Evolutionary conservation across 2,113 vertebrate species (phyloP), one percentile per base, ranked within the genome.

Genomic region (Acanthisitta chloris): DNA sequence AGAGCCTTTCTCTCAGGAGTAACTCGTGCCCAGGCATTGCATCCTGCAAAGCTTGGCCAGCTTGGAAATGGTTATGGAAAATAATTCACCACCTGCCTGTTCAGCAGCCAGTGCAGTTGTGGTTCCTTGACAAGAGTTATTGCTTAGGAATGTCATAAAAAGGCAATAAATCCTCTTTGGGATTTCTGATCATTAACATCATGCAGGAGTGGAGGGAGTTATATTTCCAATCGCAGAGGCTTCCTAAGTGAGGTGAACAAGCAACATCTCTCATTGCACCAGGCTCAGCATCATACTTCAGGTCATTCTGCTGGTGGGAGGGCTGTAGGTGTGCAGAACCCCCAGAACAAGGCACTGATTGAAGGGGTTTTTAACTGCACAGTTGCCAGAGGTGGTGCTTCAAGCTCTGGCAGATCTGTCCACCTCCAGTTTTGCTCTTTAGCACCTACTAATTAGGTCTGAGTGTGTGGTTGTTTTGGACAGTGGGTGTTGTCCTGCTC

Each of bases 281-380:
- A 6, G 11, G 12, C 42, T 89, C 57, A 62, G 24, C 33, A 23
- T 14, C 0, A 0, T 14, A 19, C 7, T 28, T n/a, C 4, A 3
- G 33, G 18, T 73, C 12, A 0, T 73, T 64, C 40, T 51, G 9
- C 2, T 3, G 17, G 8, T 45, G 14, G 5, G 18, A 12, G 10
- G 5, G 21, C 5, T 12, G 1, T 17, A 21, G 25, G 5, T 51
- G 9, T 28, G 19, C 12, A 7, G 9, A 49, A 45, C 14, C 23
- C 34, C 23, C 9, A 16, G 18, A 29, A 20, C 13, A 42, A n/a
- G 31, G 11, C 8, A 6, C 4, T 33, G 21, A 28, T 54, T 28
- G 48, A 61, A 46, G 36, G 8, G 6, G 7, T 8, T 3, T 65
- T 54, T 49, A 46, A 51, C 46, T n/a, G 5, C 1, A 4, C 6